A percentile compares a stretch with the other conserved stretches of the same genome.
phyloP scores from a whole-genome alignment of 2,888 invertebrate genomes.

The Steinernema hermaphroditum region DNA sequence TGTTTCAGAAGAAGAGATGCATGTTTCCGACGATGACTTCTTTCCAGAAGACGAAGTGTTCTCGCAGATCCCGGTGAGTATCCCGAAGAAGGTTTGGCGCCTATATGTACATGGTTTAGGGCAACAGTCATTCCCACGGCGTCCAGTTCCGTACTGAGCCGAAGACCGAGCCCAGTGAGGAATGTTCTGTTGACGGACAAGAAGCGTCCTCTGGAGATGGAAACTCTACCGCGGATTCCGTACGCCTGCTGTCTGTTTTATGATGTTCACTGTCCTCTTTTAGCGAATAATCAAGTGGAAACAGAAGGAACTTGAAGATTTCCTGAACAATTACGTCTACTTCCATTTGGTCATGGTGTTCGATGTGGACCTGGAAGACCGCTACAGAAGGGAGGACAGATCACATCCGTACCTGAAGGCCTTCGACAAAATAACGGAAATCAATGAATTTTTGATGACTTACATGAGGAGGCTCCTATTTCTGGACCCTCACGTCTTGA shows the following conservation, averaged over 20 bases:
- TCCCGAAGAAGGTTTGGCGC: neutral
- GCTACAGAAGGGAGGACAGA: neutral
- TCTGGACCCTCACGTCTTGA: neutral
- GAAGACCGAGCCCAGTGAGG: too few relatives aligned
- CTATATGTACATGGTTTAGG: too few relatives aligned
- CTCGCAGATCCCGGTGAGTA: neutral
- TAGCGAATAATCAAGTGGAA: neutral
- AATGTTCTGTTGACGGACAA: too few relatives aligned
- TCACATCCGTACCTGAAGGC: conserved; percentile 4
- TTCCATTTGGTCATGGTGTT: conserved; percentile 23
- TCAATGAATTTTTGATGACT: neutral
- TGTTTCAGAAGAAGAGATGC: too few relatives aligned
- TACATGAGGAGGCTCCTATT: neutral
- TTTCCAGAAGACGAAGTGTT: conserved; percentile 13
- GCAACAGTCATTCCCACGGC: too few relatives aligned
- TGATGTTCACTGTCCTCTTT: too few relatives aligned
- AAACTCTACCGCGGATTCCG: too few relatives aligned
- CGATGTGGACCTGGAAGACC: neutral
- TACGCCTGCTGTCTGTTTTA: too few relatives aligned
- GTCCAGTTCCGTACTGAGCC: too few relatives aligned
- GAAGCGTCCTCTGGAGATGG: too few relatives aligned
- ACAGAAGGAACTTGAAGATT: neutral
- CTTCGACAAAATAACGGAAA: neutral
- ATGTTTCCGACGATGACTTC: neutral
- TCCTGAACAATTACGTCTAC: neutral